Conservation (phyloP, 2,797 vertebrate genomes). For the Mionectes olivaceus region DNA sequence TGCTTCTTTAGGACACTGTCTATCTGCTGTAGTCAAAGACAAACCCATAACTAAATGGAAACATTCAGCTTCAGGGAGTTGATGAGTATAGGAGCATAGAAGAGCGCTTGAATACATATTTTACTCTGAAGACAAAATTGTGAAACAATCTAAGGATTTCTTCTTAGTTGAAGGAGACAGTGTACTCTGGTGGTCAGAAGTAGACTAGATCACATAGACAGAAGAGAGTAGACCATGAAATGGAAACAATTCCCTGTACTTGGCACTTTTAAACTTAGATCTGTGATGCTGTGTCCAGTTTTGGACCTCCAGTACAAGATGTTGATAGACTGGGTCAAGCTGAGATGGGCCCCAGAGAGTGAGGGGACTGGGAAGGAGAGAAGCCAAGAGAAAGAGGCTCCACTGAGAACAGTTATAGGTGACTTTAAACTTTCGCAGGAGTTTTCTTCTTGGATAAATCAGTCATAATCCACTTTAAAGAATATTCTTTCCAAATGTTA, state of each 20-base stretch:
- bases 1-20: background rate
- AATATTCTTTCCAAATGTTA: background rate
- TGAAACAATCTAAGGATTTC: background rate
- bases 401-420: background rate
- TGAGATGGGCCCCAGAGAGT: background rate
- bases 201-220: fast-evolving
- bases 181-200: background rate
- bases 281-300: background rate
- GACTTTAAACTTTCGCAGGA: background rate
- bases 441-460: constrained; percentile 29
- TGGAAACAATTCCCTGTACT: background rate
- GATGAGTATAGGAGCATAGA: background rate
- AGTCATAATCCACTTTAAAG: background rate
- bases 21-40: background rate
- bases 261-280: background rate
- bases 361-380: background rate
- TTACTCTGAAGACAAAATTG: background rate
- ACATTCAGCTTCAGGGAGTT: background rate
- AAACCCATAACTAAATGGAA: background rate
- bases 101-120: background rate
- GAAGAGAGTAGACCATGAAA: background rate
- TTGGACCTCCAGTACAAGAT: background rate
- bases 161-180: background rate
- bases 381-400: background rate
- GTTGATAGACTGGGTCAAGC: background rate